Evolutionary conservation across 2,888 invertebrate genomes (phyloP), one percentile per base, ranked within the genome.

Genomic region (Tryphoninae sp.): DNA sequence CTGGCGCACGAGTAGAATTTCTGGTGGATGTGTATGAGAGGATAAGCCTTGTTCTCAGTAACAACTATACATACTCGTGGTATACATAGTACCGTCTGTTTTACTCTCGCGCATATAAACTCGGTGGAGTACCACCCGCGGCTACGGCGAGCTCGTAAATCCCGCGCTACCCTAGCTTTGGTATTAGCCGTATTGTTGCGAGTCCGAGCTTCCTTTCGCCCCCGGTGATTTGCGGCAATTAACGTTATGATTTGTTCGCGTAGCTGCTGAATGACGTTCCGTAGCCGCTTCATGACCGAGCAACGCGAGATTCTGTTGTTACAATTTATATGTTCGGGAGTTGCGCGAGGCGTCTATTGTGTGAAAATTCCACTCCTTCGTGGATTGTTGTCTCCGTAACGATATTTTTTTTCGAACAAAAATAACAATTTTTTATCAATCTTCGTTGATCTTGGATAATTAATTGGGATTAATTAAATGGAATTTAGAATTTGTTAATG

Each of bases 171-270:
- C 61, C n/a, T n/a, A 23, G 64, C 45, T 45, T 42, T 2, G 26
- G 19, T 62, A 62, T 58, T 42, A 55, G 42, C 45, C 65, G 55
- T 55, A 69, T 77, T 77, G 69, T 77, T 64, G 40, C 45, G 61
- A 76, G 78, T 26, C 85, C 82, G 89, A 87, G 87, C 87, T 86
- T 75, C 81, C 58, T 83, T 69, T 82, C 78, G 79, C 78, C 82
- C 72, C 77, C 84, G 84, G 85, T 87, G 86, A 89, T 89, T 89
- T 86, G 86, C 80, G 78, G 84, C 87, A 87, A 89, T 89, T 88
- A 89, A 88, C 84, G 85, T 45, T 75, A 83, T 87, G 86, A 88
- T 88, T 88, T 87, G 86, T 88, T 86, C 77, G 59, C 40, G 59
- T 64, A 67, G 58, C 22, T 45, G 49, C 23, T 45, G 69, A 71